These are phyloP conservation scores for Myocastor coypus DNA, from an alignment of 2,113 vertebrate species.

Conservation along the genomic window DNA sequence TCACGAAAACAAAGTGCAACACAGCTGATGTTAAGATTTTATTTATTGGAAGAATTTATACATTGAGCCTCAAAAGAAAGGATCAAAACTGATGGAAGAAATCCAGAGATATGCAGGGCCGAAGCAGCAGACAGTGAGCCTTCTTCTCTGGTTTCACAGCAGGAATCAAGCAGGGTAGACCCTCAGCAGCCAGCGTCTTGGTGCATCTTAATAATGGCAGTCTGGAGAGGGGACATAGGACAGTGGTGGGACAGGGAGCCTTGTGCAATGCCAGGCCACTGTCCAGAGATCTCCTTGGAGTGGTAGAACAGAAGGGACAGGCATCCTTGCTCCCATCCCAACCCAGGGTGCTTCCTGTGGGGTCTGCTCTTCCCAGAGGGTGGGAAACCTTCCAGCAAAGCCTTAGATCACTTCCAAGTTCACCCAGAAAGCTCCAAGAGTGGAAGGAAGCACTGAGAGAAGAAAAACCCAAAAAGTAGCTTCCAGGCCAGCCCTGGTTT, in stretches of 20 bases:
- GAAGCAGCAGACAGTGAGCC: fast-evolving
- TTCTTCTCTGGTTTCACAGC: background rate
- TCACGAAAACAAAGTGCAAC: background rate
- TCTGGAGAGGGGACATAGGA: background rate
- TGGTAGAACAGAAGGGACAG: fast-evolving
- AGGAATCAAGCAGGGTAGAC: background rate
- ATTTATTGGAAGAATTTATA: slow-evolving; percentile 65
- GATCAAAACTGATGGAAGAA: background rate
- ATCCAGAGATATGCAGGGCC: fast-evolving
- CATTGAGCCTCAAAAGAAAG: background rate
- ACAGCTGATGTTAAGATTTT: background rate
- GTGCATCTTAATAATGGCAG: slow-evolving; percentile 54
- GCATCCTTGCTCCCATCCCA: too few species aligned
- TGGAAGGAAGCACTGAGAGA: background rate
- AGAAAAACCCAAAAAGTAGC: background rate
- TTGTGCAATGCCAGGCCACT: background rate
- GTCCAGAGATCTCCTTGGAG: background rate
- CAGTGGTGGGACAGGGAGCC: fast-evolving
- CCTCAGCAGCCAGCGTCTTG: background rate
- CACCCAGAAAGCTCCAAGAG: background rate
- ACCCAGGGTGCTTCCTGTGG: background rate
- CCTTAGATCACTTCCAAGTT: background rate
- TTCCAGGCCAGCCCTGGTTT: background rate
- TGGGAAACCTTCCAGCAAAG: background rate
- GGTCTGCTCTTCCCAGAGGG: too few species aligned